Percentiles rank a stretch among this genome's conserved stretches.
phyloP scores from a whole-genome alignment of 2,113 vertebrate species.

The Rhabdomys dilectus region DNA sequence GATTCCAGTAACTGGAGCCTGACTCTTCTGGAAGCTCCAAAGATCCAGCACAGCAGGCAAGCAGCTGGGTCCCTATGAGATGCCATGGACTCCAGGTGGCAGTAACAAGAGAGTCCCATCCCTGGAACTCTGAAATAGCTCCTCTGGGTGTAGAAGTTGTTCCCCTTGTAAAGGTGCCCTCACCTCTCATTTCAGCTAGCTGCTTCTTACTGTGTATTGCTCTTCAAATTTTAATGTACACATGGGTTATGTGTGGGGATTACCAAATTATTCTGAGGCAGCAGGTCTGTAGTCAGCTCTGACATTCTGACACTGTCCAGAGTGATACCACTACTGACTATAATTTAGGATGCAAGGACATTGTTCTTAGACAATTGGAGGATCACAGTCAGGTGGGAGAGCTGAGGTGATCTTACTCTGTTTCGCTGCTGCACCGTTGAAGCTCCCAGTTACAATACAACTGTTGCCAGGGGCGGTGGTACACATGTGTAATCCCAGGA shows the following conservation, averaged over 20 bases:
- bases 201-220: not conserved
- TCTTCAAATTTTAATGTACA: slow-evolving; percentile 7
- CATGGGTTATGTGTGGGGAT: not conserved
- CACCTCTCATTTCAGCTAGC: not conserved
- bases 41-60: slow-evolving; percentile 42
- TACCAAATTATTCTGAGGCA: slow-evolving; percentile 12
- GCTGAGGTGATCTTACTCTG: not conserved
- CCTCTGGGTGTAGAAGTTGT: not conserved
- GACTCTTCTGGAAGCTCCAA: slow-evolving; percentile 67
- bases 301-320: slow-evolving; percentile 42
- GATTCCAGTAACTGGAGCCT: slow-evolving; percentile 62
- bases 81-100: not conserved
- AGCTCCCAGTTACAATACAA: slow-evolving; percentile 22
- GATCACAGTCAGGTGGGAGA: not conserved
- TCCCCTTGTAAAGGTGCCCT: slow-evolving; percentile 39
- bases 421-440: not conserved
- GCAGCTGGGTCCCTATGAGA: slow-evolving; percentile 49
- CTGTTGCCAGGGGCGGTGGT: not conserved
- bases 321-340: not conserved
- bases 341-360: not conserved
- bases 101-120: not conserved
- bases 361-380: slow-evolving; percentile 17
- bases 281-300: slow-evolving; percentile 23
- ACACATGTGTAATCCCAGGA: not conserved
- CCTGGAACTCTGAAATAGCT: slow-evolving; percentile 1